phyloP scores from a whole-genome alignment of 2,113 vertebrate species.

The Malurus elegans region DNA sequence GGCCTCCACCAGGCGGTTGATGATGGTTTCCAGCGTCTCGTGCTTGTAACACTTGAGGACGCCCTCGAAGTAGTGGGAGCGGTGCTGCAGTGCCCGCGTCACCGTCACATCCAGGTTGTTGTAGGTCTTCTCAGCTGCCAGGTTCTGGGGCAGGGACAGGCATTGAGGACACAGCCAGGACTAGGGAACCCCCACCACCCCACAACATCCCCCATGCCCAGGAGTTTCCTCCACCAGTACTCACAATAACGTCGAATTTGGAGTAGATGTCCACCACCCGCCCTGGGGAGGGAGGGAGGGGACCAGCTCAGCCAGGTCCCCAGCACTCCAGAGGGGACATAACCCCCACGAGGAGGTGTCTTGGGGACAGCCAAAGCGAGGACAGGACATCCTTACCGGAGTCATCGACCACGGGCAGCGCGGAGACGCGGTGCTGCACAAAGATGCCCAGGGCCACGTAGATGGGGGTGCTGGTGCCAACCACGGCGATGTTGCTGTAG shows the following conservation, averaged over 20 bases:
- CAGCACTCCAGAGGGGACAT: fast-evolving
- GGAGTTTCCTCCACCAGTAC: slow-evolving; percentile 43
- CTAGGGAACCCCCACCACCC: fast-evolving
- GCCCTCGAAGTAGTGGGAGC: slow-evolving; percentile 96
- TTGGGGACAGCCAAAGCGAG: neutral
- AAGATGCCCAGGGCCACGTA: slow-evolving; percentile 96
- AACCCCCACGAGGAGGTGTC: fast-evolving
- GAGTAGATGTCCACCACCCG: slow-evolving; percentile 97
- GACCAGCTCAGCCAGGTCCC: neutral
- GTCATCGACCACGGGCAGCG: slow-evolving; percentile 92
- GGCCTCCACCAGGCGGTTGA: slow-evolving; percentile 93
- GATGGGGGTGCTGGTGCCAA: slow-evolving; percentile 87
- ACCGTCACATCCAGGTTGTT: slow-evolving; percentile 97
- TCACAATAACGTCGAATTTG: slow-evolving; percentile 97
- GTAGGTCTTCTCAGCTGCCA: slow-evolving; percentile 97
- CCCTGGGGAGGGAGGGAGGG: slow-evolving; percentile 72
- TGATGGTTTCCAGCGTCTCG: slow-evolving; percentile 91
- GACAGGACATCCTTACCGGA: slow-evolving; percentile 73
- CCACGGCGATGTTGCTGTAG: slow-evolving; percentile 89
- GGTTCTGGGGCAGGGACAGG: slow-evolving; percentile 75
- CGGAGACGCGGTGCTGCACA: slow-evolving; percentile 93
- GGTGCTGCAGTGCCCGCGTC: slow-evolving; percentile 92
- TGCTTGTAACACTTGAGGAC: slow-evolving; percentile 92
- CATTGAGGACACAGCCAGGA: neutral
- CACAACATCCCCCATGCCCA: neutral